Base-by-base conservation (phyloP, 2,797 vertebrate species). In the Rhynchonycteris naso region DNA sequence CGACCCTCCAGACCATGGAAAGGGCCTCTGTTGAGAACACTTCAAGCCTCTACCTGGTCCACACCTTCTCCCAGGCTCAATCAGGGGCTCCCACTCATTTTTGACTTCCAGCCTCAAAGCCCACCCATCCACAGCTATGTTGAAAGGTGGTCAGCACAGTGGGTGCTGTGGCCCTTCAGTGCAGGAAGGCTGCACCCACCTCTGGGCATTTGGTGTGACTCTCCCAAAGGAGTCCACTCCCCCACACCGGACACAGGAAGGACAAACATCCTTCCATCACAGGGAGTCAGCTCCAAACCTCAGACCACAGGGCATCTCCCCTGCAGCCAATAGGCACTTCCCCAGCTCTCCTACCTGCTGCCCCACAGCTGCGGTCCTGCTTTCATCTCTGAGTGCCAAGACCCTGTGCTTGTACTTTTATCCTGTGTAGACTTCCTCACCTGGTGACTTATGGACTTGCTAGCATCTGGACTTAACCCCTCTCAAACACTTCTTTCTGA, bases 141-240 rank as follows among this genome's bases (percentile, higher is more conserved):
- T 5, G 79, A 72, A 63, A 83, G 80, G 68, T 90, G 61, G 89
- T 94, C 81, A 89, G 54, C 21, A 10, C 15, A 21, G 83, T 83
- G 71, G 90, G 65, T 11, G 35, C 18, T n/a, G 65, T 18, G 22
- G 30, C 24, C 68, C 66, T 65, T 30, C 30, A 24, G 58, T 22
- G 65, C 93, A 97, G 97, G 97, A 96, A 97, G 88, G n/a, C 72
- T 86, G 90, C 79, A 94, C 96, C 97, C 93, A 97, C 97, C 79
- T 95, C 88, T 94, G 79, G 79, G 90, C 15, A 8, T 75, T 82
- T 72, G 93, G 65, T 91, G 90, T 94, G 92, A 97, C 76, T 97
- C 66, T 90, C 78, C 59, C 79, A 87, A 86, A 74, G 21, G 91
- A 75, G 47, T 95, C 92, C 35, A 97, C 95, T 80, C 96, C 88